phyloP scores from a whole-genome alignment of 2,888 invertebrate species.

The Xestoiulus laeticollis region DNA sequence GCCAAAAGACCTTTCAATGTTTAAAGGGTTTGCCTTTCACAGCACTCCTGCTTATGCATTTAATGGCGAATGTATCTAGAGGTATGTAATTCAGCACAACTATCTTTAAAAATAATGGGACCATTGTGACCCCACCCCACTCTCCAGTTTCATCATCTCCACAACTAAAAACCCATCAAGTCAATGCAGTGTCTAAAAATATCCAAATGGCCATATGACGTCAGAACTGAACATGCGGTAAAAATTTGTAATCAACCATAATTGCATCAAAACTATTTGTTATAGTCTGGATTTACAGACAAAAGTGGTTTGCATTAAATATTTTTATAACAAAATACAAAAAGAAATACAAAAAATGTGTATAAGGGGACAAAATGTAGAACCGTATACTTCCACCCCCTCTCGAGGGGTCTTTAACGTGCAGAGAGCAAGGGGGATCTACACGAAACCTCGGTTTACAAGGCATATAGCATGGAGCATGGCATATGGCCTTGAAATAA shows the following conservation, averaged over 20 bases:
- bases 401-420: too few relatives aligned
- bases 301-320: not conserved
- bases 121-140: conserved; percentile 8
- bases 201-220: not conserved
- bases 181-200: not conserved
- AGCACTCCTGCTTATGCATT: not conserved
- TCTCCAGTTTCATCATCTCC: not conserved
- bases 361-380: too few relatives aligned
- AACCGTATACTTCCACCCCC: too few relatives aligned
- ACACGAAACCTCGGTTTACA: too few relatives aligned
- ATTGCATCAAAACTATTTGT: not conserved
- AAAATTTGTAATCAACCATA: not conserved
- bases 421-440: too few relatives aligned
- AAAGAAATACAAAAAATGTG: too few relatives aligned
- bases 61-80: not conserved
- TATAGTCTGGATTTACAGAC: not conserved
- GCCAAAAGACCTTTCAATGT: not conserved
- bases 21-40: not conserved
- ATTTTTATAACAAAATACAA: too few relatives aligned
- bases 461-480: too few relatives aligned
- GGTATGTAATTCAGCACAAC: not conserved
- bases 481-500: too few relatives aligned
- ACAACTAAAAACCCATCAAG: not conserved
- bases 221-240: not conserved
- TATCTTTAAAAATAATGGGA: not conserved